Conservation (phyloP, 2,888 invertebrate genomes). For the Drosophila rellima region DNA sequence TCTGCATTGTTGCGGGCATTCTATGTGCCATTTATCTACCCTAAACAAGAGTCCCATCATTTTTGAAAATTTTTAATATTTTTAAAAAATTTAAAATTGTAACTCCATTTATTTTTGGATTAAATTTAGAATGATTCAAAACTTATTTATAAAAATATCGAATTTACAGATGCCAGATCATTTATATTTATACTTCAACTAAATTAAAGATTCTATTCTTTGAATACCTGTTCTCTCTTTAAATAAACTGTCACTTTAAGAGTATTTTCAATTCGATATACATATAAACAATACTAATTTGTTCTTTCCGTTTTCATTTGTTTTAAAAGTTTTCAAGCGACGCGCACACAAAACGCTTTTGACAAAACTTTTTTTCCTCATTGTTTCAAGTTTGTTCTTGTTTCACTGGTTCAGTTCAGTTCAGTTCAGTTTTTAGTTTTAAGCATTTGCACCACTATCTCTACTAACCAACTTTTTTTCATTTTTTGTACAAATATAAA, state of each 20-base stretch:
- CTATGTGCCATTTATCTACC: conserved; percentile 1
- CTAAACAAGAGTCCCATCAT: background rate
- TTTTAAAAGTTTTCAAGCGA: conserved; percentile 30
- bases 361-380: conserved; percentile 13
- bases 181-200: too few relatives aligned
- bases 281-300: background rate
- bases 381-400: conserved; percentile 2
- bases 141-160: too few relatives aligned
- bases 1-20: conserved; percentile 18
- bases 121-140: too few relatives aligned
- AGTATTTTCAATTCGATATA: background rate
- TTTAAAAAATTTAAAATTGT: background rate
- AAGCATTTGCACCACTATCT: conserved; percentile 17
- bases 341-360: conserved; percentile 25
- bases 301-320: conserved; percentile 8
- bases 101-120: too few relatives aligned
- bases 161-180: too few relatives aligned
- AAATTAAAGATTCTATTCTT: background rate
- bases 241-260: background rate
- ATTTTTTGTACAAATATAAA: conserved; percentile 25
- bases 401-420: conserved; percentile 17
- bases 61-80: background rate
- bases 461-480: conserved; percentile 37
- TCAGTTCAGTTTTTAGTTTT: conserved; percentile 16
- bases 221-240: background rate